Base-by-base conservation (phyloP, 53 echinoderm and acorn worm species). In the Holothuria scabra region DNA sequence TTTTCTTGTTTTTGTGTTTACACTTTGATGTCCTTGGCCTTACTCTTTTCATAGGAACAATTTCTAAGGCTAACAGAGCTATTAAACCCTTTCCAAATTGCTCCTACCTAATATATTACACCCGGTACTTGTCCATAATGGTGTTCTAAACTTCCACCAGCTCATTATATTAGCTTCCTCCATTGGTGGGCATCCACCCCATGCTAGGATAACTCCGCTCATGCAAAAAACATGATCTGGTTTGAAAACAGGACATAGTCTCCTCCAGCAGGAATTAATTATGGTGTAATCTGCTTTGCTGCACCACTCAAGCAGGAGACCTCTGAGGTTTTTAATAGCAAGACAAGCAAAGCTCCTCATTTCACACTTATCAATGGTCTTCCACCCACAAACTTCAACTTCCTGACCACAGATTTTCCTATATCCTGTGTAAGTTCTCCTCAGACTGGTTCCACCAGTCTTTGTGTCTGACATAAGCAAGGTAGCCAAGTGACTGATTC, bases 261-360 rank as follows among this genome's bases (percentile, higher is more conserved):
- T 24, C 44, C 44, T 72, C 23, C 24, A 69, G 46, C 44, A 72
- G 72, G 72, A 72, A 72, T 72, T 72, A 41, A 72, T 72, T 72
- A 72, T 24, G 32, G 9, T 46, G 46, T 26, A 48, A 72, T 20
- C 19, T 20, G 48, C 25, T 72, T 72, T 46, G 28, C 72, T 28
- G 28, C 72, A 72, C 22, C n/a, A 46, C 44, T 44, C 1, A 49
- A 46, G 46, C 9, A n/a, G 28, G 44, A 72, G 72, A 72, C 46
- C 72, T 23, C 37, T 5, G 24, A 25, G 21, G 12, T 22, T 34
- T 69, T 22, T 12, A 69, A 34, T 34, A 69, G n/a, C 69, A 21
- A 13, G 37, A 72, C 26, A 72, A 72, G 72, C 72, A 24, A 2
- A 28, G 44, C 72, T 72, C 22, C 24, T 72, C 72, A 72, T 12